phyloP scores from a whole-genome alignment of 1,140 invertebrate genomes.

The Diorhabda carinulata region DNA sequence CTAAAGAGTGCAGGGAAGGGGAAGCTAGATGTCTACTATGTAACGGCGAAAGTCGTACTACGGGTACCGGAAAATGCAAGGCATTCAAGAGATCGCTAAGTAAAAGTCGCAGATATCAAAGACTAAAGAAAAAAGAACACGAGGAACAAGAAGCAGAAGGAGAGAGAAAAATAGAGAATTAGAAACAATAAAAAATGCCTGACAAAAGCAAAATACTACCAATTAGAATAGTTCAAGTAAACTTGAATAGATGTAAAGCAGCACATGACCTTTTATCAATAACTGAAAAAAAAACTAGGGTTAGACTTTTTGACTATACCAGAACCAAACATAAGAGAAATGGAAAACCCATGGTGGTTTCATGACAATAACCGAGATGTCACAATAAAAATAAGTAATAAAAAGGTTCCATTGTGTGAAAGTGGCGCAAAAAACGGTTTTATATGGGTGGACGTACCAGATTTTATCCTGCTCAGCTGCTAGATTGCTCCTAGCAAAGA shows the following conservation, averaged over 20 bases:
- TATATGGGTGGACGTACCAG: neutral
- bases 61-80: neutral
- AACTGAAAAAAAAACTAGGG: too few relatives aligned
- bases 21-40: neutral
- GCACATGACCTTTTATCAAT: neutral
- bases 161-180: neutral
- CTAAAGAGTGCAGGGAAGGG: constrained; percentile 15
- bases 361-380: neutral
- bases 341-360: neutral
- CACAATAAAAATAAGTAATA: neutral
- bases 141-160: neutral
- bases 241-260: neutral
- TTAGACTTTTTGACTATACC: too few relatives aligned
- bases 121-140: neutral
- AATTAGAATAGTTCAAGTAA: neutral
- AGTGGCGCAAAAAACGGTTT: neutral
- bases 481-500: neutral
- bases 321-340: too few relatives aligned
- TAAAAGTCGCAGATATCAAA: neutral
- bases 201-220: neutral
- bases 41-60: neutral
- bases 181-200: neutral
- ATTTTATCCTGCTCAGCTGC: neutral
- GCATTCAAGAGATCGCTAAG: neutral
- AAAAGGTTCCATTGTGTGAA: neutral